Conservation (phyloP, 2,113 vertebrate genomes). For the Picathartes gymnocephalus region DNA sequence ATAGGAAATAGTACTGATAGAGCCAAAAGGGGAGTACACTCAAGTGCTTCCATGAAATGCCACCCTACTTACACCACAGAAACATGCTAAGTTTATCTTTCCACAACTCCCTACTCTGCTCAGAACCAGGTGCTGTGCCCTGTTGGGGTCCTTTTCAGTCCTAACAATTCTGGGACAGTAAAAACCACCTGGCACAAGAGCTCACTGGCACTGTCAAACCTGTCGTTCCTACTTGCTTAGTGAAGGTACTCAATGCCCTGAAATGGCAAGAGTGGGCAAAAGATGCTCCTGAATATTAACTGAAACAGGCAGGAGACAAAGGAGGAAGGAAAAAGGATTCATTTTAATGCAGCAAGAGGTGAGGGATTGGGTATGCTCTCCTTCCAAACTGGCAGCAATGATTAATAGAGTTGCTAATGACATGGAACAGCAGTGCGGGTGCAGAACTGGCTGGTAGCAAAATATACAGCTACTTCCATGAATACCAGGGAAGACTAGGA, state of each 20-base stretch:
- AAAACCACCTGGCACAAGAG: neutral
- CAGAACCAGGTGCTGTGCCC: fast-evolving
- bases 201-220: neutral
- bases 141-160: fast-evolving
- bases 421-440: neutral
- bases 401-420: neutral
- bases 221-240: neutral
- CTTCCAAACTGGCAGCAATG: neutral
- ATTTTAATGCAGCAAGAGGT: neutral
- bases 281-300: neutral
- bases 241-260: neutral
- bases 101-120: fast-evolving
- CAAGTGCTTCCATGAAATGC: neutral
- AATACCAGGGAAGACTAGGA: neutral
- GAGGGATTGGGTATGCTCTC: neutral
- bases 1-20: neutral
- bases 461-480: neutral
- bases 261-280: neutral
- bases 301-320: neutral
- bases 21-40: neutral
- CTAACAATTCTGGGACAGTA: neutral
- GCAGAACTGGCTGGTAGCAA: neutral
- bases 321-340: neutral
- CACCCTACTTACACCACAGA: neutral
- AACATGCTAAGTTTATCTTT: neutral